These are phyloP conservation scores for Drosophila anomelani DNA, from an alignment of 2,888 invertebrate species.

Conservation along the genomic window DNA sequence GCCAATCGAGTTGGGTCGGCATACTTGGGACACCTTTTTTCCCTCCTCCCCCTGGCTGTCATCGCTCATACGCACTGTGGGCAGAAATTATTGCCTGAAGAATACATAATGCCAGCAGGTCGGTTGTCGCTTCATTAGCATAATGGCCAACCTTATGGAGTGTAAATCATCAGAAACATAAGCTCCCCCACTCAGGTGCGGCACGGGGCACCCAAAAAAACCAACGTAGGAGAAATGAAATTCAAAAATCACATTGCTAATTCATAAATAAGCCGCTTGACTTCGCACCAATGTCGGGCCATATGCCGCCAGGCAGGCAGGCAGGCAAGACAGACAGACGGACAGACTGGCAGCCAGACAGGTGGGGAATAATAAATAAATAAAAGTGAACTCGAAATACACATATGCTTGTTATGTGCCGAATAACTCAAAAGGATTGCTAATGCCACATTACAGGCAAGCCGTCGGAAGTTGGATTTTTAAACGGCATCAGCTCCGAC, in stretches of 20 bases:
- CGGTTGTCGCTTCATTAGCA: slow-evolving; percentile 42
- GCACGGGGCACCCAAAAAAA: neutral
- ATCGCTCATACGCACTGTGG: slow-evolving; percentile 41
- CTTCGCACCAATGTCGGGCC: slow-evolving; percentile 18
- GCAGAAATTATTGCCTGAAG: slow-evolving; percentile 18
- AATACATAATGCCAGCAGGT: slow-evolving; percentile 16
- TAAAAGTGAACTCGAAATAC: slow-evolving; percentile 19
- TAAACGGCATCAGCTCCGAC: slow-evolving; percentile 18
- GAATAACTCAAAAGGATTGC: slow-evolving; percentile 73
- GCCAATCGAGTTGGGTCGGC: slow-evolving; percentile 1
- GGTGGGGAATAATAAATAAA: slow-evolving; percentile 20
- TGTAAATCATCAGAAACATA: slow-evolving; percentile 45
- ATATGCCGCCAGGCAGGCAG: slow-evolving; percentile 6
- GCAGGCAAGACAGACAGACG: neutral
- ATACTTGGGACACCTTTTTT: neutral
- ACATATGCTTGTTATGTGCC: slow-evolving; percentile 42
- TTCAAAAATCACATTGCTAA: slow-evolving; percentile 38
- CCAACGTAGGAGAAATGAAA: neutral
- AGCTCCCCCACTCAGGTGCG: slow-evolving; percentile 1
- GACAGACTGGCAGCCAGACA: neutral
- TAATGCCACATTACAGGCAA: slow-evolving; percentile 40
- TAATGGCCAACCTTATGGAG: slow-evolving; percentile 46
- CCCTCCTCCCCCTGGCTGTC: neutral
- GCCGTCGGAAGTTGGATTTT: slow-evolving; percentile 9
- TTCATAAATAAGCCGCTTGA: slow-evolving; percentile 43